These are phyloP conservation scores for Zingel zingel DNA, from an alignment of 2,113 vertebrate genomes.

Conservation along the genomic window DNA sequence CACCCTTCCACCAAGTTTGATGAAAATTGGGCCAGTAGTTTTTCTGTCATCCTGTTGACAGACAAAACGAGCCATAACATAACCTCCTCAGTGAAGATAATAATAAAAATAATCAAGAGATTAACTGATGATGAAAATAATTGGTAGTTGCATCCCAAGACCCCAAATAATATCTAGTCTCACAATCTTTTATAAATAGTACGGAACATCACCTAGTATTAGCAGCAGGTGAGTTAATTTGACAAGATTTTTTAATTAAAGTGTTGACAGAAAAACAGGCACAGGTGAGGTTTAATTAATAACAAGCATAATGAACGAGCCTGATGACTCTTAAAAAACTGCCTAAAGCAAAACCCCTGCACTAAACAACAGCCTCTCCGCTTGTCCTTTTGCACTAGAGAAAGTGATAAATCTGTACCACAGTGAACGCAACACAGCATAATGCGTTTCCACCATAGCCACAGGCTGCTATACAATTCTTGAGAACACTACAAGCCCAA, in stretches of 20 bases:
- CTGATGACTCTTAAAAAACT: background rate
- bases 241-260: background rate
- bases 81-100: too few species aligned
- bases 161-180: background rate
- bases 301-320: background rate
- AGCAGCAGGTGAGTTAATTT: background rate
- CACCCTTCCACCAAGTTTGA: too few species aligned
- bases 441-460: slow-evolving; percentile 46
- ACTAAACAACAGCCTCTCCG: slow-evolving; percentile 1
- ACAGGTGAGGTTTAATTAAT: slow-evolving; percentile 3
- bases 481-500: slow-evolving; percentile 49
- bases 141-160: background rate
- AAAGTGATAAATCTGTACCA: slow-evolving; percentile 21
- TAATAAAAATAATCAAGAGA: too few species aligned
- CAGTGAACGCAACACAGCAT: slow-evolving; percentile 35
- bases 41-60: too few species aligned
- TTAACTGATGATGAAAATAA: background rate
- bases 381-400: slow-evolving; percentile 1
- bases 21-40: too few species aligned
- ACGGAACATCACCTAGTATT: background rate
- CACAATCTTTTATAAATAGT: background rate
- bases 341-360: background rate
- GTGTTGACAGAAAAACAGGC: background rate
- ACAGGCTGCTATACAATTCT: slow-evolving; percentile 46
- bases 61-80: too few species aligned